Base-by-base conservation (phyloP, 2,113 vertebrate genomes). In the Podarcis muralis region DNA sequence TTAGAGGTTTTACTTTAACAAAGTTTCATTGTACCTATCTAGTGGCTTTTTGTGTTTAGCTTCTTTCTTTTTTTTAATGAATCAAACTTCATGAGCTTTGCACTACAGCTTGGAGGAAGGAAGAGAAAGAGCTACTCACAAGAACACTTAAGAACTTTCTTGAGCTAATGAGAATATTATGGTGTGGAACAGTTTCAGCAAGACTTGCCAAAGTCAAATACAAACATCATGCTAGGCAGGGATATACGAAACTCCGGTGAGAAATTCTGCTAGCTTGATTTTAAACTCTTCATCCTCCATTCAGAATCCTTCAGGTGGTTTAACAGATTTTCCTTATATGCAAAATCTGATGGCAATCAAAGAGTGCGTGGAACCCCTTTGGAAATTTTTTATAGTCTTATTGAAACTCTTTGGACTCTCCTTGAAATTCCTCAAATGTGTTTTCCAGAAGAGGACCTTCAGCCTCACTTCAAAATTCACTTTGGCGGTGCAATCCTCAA, bases 101-200 rank as follows among this genome's bases (percentile, higher is more conserved):
- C 66, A 87, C 18, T 88, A 72, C 83, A 92, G 4, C 27, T 88
- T 87, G 72, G 87, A 27, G 80, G 77, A 84, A 77, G 87, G 35
- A 75, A 11, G n/a, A 84, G 87, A 15, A 32, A 88, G 86, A 43
- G 48, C 62, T 80, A 48, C 37, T 43, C 85, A 48, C 4, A 75
- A 89, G 35, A 8, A 4, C 90, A 86, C 92, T 90, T 94, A 92
- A 92, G 65, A 92, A 77, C 37, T 94, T 82, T 79, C 66, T 93
- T 92, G 66, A 78, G 32, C 91, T 92, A 91, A 90, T 84, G 72
- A 89, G 81, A 90, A 89, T 90, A 81, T 91, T 93, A 87, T 7
- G 18, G 69, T 91, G 87, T 88, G 66, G 68, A 85, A 6, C 11
- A 5, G 72, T 83, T 85, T 65, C 88, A 90, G 92, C 88, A 93